Evolutionary conservation across 2,888 invertebrate species (phyloP), one percentile per base, ranked within the genome.

Genomic region (Cremastobaeus sp.): DNA sequence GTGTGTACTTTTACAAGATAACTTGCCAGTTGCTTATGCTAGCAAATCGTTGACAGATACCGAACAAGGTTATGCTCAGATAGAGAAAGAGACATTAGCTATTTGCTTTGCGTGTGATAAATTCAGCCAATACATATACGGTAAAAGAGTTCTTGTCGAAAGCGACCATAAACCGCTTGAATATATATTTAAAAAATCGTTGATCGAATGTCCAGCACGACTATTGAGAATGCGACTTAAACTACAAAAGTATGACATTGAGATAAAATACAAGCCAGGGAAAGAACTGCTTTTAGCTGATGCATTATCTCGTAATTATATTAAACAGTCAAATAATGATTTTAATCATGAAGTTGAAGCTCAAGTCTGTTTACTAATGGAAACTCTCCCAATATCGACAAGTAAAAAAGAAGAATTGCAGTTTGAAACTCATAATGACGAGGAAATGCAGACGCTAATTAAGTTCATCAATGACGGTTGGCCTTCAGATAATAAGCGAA

Each of bases 391-490:
- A 18, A 72, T 69, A 14, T 48, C 54, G 4, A 14, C n/a, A 3
- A 3, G 11, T n/a, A 54, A 21, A 25, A 62, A 18, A 34, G 47
- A 47, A 37, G 18, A 34, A 25, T 66, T 66, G 12, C 17, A 41
- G 21, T 11, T 14, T 47, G 47, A 52, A 48, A 70, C 45, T 5
- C 15, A 48, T 3, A 35, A 60, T 14, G 69, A 76, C 12, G 50
- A 55, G 9, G 57, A 65, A 65, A 41, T 76, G 47, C 64, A 69
- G 57, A 37, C 52, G 45, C 20, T 82, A 39, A 77, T 74, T 37
- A 60, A 77, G n/a, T 72, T 69, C 32, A 75, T 82, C 28, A 12
- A 8, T 1, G n/a, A 76, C 4, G 78, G 80, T 2, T 82, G 83
- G 81, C 81, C 81, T 21, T 65, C 74, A 14, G 54, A 76, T 25